Evolutionary conservation across 35 echinoderm and acorn worm species (phyloP), one percentile per base, ranked within the genome.

Genomic region (Chiridota heheva): DNA sequence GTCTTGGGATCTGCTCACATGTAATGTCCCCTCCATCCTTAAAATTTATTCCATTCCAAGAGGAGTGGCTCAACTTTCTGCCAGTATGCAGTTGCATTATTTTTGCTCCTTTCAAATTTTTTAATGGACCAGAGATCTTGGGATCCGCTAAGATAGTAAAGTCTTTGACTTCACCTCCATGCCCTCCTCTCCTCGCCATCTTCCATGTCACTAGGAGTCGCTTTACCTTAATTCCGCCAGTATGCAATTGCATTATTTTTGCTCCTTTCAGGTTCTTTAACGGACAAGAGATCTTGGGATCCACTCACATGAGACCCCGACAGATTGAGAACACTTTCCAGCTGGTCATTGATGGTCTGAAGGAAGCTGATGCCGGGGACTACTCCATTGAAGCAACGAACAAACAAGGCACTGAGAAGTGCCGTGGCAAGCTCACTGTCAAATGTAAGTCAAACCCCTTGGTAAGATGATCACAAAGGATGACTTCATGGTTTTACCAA

Each of bases 311-410:
- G 4, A 58, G 73, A 35, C 70, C 81, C n/a, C 72, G 85, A 7
- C 62, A 92, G 36, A 44, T 36, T 15, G 95, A 88, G 7, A 72
- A 78, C 17, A 65, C 73, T 28, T 84, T 37, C 42, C 33, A 74
- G 25, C 73, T 98, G 26, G 71, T 80, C 36, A 51, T 98, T 1
- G 78, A 80, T 49, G 90, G 88, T 41, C 41, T 98, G 7, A 69
- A 65, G 37, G 89, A 91, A 27, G 49, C 80, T 32, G 95, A 98
- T 69, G 72, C 85, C 18, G 89, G 84, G 36, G 89, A 91, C 15
- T 85, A 88, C 59, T 44, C 69, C 44, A 91, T 88, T 42, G 95
- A 92, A 72, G 89, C 89, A 5, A 57, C 60, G 20, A 98, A 98
- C 79, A 86, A 87, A 29, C 16, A 49, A 16, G 95, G 95, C 30